phyloP scores from a whole-genome alignment of 2,888 invertebrate genomes.

The Maniola hyperantus region DNA sequence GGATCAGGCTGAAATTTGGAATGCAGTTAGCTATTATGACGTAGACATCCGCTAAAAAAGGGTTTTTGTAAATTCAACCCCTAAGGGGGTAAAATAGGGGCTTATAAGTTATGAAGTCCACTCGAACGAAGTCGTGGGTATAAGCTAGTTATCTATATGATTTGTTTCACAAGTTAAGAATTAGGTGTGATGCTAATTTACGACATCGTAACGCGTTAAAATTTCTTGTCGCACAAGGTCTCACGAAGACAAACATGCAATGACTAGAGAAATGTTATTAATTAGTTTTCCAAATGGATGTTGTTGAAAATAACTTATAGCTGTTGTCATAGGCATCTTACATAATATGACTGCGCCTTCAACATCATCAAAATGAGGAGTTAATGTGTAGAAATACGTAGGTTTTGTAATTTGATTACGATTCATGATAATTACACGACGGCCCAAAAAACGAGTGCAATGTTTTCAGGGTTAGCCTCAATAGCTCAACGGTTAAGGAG shows the following conservation, averaged over 20 bases:
- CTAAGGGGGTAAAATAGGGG: too few species aligned
- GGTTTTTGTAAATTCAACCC: too few species aligned
- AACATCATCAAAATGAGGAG: conserved; percentile 23
- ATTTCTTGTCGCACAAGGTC: conserved; percentile 13
- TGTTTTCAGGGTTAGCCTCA: too few species aligned
- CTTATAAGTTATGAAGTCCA: too few species aligned
- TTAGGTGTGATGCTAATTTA: conserved; percentile 1
- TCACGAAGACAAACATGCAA: conserved; percentile 11
- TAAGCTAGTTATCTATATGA: too few species aligned
- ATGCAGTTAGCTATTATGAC: too few species aligned
- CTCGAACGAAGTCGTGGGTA: too few species aligned
- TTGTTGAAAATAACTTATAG: conserved; percentile 33
- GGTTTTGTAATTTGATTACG: conserved; percentile 28
- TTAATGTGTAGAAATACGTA: conserved; percentile 24
- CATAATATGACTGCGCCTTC: conserved; percentile 12
- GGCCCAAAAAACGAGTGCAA: too few species aligned
- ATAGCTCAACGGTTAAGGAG: too few species aligned
- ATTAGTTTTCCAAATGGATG: conserved; percentile 28
- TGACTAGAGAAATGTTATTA: conserved; percentile 31
- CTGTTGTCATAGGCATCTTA: conserved; percentile 31
- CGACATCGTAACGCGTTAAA: neutral
- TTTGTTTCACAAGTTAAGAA: neutral
- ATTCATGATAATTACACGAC: neutral
- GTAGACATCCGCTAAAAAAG: too few species aligned
- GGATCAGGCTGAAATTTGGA: too few species aligned